Conservation (phyloP, 2,888 invertebrate species). For the Sinodicranocentrus sp. region DNA sequence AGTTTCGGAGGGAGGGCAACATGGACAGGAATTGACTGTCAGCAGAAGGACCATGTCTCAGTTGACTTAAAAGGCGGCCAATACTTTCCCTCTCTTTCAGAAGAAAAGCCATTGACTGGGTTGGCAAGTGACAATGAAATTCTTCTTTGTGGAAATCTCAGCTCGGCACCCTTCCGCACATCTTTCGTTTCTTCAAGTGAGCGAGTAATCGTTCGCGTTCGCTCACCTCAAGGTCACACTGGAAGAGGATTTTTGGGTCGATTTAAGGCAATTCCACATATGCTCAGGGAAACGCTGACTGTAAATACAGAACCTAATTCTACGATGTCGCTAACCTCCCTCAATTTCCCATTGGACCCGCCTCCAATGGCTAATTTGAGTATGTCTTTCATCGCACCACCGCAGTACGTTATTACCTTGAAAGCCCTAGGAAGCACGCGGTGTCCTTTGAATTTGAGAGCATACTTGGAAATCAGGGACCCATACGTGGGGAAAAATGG, state of each 20-base stretch:
- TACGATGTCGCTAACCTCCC: conserved; percentile 68
- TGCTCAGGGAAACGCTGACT: conserved; percentile 68
- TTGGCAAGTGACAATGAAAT: conserved; percentile 68
- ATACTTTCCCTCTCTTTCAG: background rate
- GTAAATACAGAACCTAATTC: conserved; percentile 69
- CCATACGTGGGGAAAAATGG: conserved; percentile 73
- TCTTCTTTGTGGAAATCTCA: conserved; percentile 76
- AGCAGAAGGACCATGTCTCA: conserved; percentile 79
- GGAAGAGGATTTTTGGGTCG: conserved; percentile 84
- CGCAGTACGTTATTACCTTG: conserved; percentile 82
- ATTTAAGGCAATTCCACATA: conserved; percentile 84
- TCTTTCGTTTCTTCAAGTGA: conserved; percentile 84
- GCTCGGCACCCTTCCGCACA: conserved; percentile 61
- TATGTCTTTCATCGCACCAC: conserved; percentile 82
- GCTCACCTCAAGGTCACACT: conserved; percentile 83
- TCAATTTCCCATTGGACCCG: conserved; percentile 74
- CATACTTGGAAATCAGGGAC: conserved; percentile 74
- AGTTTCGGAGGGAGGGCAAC: conserved; percentile 24
- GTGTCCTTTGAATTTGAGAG: conserved; percentile 65
- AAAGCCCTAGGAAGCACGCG: conserved; percentile 68
- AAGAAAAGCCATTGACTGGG: background rate
- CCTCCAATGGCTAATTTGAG: conserved; percentile 79
- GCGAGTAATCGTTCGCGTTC: conserved; percentile 82
- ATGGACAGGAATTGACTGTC: conserved; percentile 65
- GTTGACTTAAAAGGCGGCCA: conserved; percentile 81